Conservation (phyloP, 2,797 vertebrate species). For the Varecia variegata region DNA sequence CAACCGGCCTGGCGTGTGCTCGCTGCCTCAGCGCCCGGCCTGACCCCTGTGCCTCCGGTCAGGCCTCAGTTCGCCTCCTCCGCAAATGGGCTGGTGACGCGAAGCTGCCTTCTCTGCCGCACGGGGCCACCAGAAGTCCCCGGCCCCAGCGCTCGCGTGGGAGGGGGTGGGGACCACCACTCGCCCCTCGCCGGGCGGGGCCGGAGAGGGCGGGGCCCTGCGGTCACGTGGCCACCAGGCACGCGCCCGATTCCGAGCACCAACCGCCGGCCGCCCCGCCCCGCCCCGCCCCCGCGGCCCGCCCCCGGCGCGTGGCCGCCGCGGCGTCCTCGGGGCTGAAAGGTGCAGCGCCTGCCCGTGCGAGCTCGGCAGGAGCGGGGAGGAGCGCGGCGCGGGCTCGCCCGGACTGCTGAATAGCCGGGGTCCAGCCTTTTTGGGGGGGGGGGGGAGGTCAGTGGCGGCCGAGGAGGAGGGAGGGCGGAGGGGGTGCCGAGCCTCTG, state of each 20-base stretch:
- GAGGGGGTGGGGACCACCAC: fast-evolving
- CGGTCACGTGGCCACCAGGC: not conserved
- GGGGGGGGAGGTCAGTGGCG: not conserved
- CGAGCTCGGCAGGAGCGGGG: not conserved
- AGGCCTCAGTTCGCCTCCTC: not conserved
- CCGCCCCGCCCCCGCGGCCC: not conserved
- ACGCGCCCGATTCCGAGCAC: not conserved
- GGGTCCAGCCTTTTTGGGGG: not conserved
- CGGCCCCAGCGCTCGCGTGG: fast-evolving
- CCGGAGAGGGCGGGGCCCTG: not conserved
- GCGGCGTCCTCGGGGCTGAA: not conserved
- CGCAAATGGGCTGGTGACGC: not conserved
- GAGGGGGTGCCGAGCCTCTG: too few relatives aligned
- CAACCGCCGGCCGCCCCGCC: not conserved
- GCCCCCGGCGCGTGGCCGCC: not conserved
- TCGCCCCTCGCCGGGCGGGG: too few relatives aligned
- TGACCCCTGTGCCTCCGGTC: not conserved
- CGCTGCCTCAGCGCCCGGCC: not conserved
- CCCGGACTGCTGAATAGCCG: not conserved
- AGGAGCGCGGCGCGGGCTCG: not conserved
- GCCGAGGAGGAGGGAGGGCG: not conserved
- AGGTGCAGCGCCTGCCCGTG: not conserved
- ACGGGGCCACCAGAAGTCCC: not conserved
- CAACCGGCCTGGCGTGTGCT: fast-evolving
- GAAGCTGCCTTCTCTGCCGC: too few relatives aligned